Conservation (phyloP, 2,888 invertebrate genomes). For the Epinotia nisella region DNA sequence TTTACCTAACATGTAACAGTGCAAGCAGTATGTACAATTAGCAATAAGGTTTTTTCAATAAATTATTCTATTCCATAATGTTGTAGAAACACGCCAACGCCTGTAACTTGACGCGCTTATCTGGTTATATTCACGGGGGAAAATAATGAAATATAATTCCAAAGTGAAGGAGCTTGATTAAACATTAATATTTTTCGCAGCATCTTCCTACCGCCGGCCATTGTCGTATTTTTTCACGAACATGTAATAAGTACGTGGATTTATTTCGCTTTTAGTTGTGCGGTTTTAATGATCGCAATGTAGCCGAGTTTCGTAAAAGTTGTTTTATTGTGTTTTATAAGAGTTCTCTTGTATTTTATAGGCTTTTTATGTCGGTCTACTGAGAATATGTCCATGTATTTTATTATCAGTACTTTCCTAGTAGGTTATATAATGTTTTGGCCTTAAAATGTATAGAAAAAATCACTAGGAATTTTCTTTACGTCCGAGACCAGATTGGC, state of each 20-base stretch:
- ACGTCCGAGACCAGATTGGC: too few relatives aligned
- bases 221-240: conserved; percentile 9
- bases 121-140: conserved; percentile 28
- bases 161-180: conserved; percentile 42
- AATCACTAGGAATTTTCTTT: too few relatives aligned
- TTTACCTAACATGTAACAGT: too few relatives aligned
- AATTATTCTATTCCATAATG: too few relatives aligned
- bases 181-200: conserved; percentile 37
- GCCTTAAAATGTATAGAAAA: too few relatives aligned
- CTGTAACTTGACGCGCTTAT: background rate
- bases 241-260: background rate
- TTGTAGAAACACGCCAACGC: conserved; percentile 35
- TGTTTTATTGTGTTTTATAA: background rate
- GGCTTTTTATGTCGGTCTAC: background rate
- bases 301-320: conserved; percentile 4
- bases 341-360: background rate
- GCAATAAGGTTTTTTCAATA: too few relatives aligned
- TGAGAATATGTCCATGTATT: background rate
- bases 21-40: too few relatives aligned
- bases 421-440: too few relatives aligned
- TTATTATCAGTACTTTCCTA: background rate
- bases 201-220: conserved; percentile 2
- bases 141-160: conserved; percentile 43
- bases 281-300: conserved; percentile 1
- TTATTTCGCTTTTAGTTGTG: conserved; percentile 1